Percentiles rank a stretch among this genome's conserved stretches.
Conservation (phyloP, 2,888 invertebrate species). For the Chrysolina oricalcia region DNA sequence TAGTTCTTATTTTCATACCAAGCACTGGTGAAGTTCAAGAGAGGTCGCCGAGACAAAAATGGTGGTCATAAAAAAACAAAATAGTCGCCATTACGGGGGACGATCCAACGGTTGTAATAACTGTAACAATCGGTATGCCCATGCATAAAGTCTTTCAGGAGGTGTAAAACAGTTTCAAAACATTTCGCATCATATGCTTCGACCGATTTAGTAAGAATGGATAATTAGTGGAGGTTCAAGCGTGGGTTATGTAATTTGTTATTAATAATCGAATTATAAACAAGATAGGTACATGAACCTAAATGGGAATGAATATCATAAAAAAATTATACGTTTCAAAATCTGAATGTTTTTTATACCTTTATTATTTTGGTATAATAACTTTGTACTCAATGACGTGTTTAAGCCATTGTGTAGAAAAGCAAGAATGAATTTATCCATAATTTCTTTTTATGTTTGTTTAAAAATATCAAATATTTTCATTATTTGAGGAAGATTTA, state of each 20-base stretch:
- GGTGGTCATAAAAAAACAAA: not conserved
- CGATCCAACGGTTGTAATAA: constrained; percentile 3
- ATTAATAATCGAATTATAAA: not conserved
- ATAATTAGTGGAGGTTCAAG: not conserved
- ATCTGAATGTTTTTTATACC: too few relatives aligned
- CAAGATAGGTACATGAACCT: not conserved
- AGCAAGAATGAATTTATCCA: too few relatives aligned
- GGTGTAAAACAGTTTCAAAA: not conserved
- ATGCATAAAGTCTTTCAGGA: not conserved
- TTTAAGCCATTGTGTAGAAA: too few relatives aligned
- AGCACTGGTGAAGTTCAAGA: not conserved
- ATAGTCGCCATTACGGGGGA: not conserved
- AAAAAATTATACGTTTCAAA: too few relatives aligned
- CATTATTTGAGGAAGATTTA: too few relatives aligned
- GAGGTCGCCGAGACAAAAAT: not conserved
- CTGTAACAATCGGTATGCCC: not conserved
- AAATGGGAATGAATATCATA: too few relatives aligned
- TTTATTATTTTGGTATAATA: too few relatives aligned
- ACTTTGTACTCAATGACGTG: too few relatives aligned
- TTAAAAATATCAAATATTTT: too few relatives aligned
- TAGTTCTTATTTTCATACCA: not conserved
- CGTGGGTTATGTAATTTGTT: not conserved
- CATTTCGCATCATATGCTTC: not conserved
- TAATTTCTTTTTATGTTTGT: too few relatives aligned
- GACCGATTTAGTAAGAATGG: not conserved